Base-by-base conservation (phyloP, 2,888 invertebrate genomes). In the Stenchaetothrips biformis region DNA sequence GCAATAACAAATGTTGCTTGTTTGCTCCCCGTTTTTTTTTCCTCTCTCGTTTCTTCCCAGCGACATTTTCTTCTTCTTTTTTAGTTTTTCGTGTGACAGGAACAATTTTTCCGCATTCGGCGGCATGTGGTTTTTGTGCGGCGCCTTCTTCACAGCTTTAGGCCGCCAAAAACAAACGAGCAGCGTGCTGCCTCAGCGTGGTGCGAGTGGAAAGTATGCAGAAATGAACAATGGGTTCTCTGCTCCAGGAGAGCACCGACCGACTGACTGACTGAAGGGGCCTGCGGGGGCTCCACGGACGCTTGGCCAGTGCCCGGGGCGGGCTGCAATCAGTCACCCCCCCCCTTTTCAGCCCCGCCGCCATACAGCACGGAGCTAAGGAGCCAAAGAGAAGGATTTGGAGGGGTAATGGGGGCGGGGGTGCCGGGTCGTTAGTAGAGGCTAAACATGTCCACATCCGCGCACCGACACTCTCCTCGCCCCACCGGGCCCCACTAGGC, bases 381-480 rank as follows among this genome's bases (percentile, higher is more conserved):
- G 67, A 74, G 67, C 67, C 25, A 74, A 74, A 25, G 67, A 74
- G 67, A 21, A 74, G 67, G 67, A 74, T 74, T 74, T 74, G 25
- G 25, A 74, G 67, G 67, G 67, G 67, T 25, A 74, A 74, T 74
- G 25, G 67, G 67, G 67, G 67, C 21, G 21, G 7, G 67, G 67
- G 21, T 8, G 9, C 25, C 25, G 67, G 67, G 67, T 74, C 67
- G 67, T 74, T 74, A 74, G 67, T 25, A 21, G 67, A 25, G 67
- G 67, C 67, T 74, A 74, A 74, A 74, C 67, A 74, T 74, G 67
- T 74, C 67, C 67, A 74, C 67, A 74, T 74, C 67, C 67, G 67
- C 21, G 25, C 25, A 74, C 67, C 67, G 67, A 74, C 67, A 74
- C 67, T 21, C 67, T 21, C 67, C 67, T 9, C 11, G 67, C 67